Conservation (phyloP, 2,888 invertebrate species). For the Pristionchus fissidentatus region DNA sequence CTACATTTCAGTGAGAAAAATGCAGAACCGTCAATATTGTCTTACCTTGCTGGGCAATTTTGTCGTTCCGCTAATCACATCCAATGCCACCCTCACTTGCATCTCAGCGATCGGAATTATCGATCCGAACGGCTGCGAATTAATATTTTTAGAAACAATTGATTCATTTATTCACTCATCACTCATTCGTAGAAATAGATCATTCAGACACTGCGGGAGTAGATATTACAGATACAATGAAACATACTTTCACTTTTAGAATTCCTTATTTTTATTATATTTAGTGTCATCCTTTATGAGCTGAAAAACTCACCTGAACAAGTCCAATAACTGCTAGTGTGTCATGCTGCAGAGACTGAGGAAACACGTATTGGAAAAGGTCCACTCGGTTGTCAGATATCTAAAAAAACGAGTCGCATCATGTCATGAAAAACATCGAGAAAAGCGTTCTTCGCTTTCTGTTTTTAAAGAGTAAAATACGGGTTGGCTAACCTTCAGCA, state of each 20-base stretch:
- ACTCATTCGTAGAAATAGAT: no score
- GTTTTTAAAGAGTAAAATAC: not conserved
- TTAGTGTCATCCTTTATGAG: no score
- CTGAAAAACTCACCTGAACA: conserved; percentile 73
- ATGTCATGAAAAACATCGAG: no score
- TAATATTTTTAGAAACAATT: not conserved
- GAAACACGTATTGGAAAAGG: conserved; percentile 77
- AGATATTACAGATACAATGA: no score
- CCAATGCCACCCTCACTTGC: conserved; percentile 77
- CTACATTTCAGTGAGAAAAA: no score
- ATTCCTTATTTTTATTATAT: not conserved
- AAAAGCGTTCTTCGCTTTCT: no score
- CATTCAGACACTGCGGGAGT: no score
- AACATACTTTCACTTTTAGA: not conserved
- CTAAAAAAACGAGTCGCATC: not conserved
- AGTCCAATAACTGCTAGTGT: conserved; percentile 78
- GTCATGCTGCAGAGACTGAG: conserved; percentile 75
- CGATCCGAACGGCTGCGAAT: conserved; percentile 76
- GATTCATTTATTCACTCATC: no score
- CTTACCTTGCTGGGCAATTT: conserved; percentile 14
- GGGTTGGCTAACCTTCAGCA: conserved; percentile 64
- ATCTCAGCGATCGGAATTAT: conserved; percentile 78
- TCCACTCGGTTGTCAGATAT: conserved; percentile 59
- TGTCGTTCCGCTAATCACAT: conserved; percentile 53
- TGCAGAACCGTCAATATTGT: no score